Conservation (phyloP, 2,888 invertebrate species). For the Lasioglossum villosulum region DNA sequence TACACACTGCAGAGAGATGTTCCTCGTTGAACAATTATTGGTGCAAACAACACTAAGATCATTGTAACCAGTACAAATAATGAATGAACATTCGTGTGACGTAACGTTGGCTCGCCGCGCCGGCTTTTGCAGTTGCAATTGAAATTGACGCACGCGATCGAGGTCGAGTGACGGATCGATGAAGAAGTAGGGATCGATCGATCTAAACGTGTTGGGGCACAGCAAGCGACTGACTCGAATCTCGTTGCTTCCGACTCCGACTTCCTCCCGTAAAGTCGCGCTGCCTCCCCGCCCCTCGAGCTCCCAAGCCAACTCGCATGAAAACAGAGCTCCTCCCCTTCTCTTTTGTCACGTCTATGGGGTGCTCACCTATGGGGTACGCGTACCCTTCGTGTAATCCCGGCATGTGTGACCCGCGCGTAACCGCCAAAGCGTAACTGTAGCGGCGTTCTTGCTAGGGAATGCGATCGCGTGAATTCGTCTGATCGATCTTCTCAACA, state of each 20-base stretch:
- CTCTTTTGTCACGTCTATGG: constrained; percentile 56
- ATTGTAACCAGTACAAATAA: background rate
- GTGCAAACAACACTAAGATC: too few relatives aligned
- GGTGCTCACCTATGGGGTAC: constrained; percentile 51
- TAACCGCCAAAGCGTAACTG: constrained; percentile 74
- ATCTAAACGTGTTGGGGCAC: constrained; percentile 57
- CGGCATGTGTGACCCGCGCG: constrained; percentile 53
- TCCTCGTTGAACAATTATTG: too few relatives aligned
- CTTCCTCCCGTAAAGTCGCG: constrained; percentile 74
- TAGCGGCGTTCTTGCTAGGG: constrained; percentile 34
- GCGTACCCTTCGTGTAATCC: constrained; percentile 31
- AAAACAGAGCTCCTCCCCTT: constrained; percentile 71
- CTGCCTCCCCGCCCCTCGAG: constrained; percentile 70
- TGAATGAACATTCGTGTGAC: background rate
- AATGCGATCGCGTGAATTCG: constrained; percentile 28
- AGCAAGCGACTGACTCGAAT: constrained; percentile 72
- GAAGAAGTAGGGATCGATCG: constrained; percentile 43
- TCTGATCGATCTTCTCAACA: background rate
- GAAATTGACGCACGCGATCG: background rate
- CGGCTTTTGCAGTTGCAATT: background rate
- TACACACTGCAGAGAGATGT: too few relatives aligned
- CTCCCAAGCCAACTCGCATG: constrained; percentile 75
- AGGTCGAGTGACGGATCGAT: background rate
- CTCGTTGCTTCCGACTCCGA: constrained; percentile 73
- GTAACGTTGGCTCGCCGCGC: background rate